These are phyloP conservation scores for Tinea trinotella DNA, from an alignment of 2,888 invertebrate species.

Conservation along the genomic window DNA sequence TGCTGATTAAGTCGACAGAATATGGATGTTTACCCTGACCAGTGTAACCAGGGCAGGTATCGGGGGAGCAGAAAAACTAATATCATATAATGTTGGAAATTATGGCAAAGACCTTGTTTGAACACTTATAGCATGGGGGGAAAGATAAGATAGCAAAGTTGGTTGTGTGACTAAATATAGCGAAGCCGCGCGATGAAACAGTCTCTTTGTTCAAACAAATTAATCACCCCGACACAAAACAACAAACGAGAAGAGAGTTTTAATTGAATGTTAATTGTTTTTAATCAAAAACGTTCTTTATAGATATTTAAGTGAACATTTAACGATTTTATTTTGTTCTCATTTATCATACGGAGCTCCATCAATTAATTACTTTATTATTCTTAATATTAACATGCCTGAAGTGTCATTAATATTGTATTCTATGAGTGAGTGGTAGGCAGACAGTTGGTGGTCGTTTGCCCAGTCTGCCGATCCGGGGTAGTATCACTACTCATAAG, in stretches of 20 bases:
- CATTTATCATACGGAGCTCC: background rate
- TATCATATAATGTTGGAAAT: no score
- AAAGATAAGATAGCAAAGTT: constrained; percentile 6
- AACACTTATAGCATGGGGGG: background rate
- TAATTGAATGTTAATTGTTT: constrained; percentile 67
- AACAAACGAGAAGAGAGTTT: constrained; percentile 52
- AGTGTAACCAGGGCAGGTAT: no score
- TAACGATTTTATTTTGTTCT: constrained; percentile 38
- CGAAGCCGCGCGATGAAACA: background rate
- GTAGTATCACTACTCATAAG: no score
- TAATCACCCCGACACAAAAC: constrained; percentile 1
- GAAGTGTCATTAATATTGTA: no score
- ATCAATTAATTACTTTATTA: background rate
- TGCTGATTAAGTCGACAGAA: no score
- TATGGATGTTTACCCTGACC: no score
- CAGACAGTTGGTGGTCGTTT: no score
- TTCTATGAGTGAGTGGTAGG: no score
- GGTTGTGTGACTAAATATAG: background rate
- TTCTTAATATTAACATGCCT: no score
- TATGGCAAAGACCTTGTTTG: constrained; percentile 16
- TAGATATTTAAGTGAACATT: constrained; percentile 63
- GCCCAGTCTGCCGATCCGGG: no score
- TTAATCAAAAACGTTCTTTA: constrained; percentile 65
- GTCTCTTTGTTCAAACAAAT: constrained; percentile 9
- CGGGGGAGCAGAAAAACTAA: no score